These are phyloP conservation scores for Manis crassicaudata DNA, from an alignment of 2,797 vertebrate species.

Conservation along the genomic window DNA sequence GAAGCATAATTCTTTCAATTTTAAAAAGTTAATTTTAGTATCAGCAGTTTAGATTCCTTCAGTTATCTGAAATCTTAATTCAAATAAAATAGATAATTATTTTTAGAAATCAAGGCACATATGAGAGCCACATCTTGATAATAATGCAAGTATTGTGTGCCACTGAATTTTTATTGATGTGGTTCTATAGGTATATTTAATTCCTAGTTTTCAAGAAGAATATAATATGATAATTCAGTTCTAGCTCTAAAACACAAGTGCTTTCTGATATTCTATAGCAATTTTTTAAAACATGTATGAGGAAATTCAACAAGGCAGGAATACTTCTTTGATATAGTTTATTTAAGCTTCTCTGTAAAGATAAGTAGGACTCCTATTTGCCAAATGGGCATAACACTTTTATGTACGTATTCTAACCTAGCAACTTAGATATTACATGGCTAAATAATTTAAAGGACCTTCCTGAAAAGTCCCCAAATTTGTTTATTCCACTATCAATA, in stretches of 20 bases:
- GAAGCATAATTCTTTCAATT: background rate
- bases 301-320: background rate
- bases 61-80: background rate
- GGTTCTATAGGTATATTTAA: background rate
- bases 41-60: background rate
- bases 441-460: background rate
- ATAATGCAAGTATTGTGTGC: background rate
- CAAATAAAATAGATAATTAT: background rate
- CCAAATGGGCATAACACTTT: background rate
- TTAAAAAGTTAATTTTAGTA: background rate
- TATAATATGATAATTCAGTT: background rate
- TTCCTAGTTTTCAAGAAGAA: background rate
- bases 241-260: background rate
- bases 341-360: slow-evolving; percentile 21
- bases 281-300: background rate
- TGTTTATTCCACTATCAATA: slow-evolving; percentile 13
- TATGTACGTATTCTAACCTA: background rate
- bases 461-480: background rate
- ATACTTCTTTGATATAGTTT: background rate
- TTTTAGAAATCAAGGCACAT: background rate
- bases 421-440: slow-evolving; percentile 28
- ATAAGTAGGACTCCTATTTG: background rate
- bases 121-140: background rate
- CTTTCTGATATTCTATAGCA: background rate
- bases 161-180: background rate